Evolutionary conservation across 2,888 invertebrate genomes (phyloP).

Genomic region (Caradrina kadenii): DNA sequence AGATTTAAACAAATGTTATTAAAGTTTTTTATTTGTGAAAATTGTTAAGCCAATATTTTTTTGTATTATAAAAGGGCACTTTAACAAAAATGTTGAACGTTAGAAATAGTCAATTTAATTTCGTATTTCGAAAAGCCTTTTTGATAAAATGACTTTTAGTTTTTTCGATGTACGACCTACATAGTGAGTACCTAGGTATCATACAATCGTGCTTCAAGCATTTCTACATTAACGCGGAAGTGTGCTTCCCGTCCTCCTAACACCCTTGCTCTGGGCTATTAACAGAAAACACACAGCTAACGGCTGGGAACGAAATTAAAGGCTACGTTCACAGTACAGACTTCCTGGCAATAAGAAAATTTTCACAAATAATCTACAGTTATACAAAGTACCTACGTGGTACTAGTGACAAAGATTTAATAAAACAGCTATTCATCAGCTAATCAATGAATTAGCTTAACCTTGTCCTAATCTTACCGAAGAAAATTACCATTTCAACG

Average conservation of each 20-base stretch:
- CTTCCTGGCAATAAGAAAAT: not conserved
- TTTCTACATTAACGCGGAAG: not conserved
- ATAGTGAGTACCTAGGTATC: not conserved
- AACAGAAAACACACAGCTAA: slow-evolving; percentile 6
- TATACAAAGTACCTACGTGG: not conserved
- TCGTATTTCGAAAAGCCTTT: not conserved
- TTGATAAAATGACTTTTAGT: not conserved
- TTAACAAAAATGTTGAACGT: not conserved
- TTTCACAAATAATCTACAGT: not conserved
- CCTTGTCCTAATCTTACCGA: too few species aligned
- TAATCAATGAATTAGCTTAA: not conserved
- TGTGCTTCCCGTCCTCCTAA: not conserved
- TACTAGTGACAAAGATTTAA: not conserved
- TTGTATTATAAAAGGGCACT: slow-evolving; percentile 1
- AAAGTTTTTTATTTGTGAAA: slow-evolving; percentile 8
- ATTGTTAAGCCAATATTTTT: slow-evolving; percentile 7
- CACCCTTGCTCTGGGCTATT: not conserved
- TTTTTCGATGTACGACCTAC: not conserved
- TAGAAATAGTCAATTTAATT: not conserved
- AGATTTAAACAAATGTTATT: slow-evolving; percentile 19
- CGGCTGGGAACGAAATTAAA: slow-evolving; percentile 11
- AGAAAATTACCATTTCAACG: too few species aligned
- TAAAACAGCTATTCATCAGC: not conserved
- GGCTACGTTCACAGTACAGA: not conserved
- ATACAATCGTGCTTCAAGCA: not conserved